A percentile compares a stretch with the other conserved stretches of the same genome.
These are phyloP conservation scores for Henricia sp. DNA, from an alignment of 53 echinoderm and acorn worm genomes.

Conservation along the genomic window DNA sequence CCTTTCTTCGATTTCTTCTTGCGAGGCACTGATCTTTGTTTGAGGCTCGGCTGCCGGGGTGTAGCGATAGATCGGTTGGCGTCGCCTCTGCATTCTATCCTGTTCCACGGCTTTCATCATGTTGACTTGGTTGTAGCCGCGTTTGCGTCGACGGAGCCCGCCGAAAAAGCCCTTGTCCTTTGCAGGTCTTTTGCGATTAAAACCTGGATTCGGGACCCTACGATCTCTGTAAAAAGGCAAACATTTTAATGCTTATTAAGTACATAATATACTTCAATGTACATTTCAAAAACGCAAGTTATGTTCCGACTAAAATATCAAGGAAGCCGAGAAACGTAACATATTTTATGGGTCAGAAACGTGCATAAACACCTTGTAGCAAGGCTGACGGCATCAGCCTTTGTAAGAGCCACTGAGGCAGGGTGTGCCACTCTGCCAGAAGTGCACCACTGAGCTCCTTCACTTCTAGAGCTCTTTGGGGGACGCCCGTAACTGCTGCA, in stretches of 20 bases:
- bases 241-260: too few relatives aligned
- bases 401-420: too few relatives aligned
- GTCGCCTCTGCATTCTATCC: conserved; percentile 77
- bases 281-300: neutral
- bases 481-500: too few relatives aligned
- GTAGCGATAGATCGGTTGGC: conserved; percentile 85
- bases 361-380: too few relatives aligned
- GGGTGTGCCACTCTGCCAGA: too few relatives aligned
- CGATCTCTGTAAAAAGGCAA: conserved; percentile 55
- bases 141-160: conserved; percentile 68
- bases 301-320: too few relatives aligned
- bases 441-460: too few relatives aligned
- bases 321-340: too few relatives aligned
- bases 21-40: conserved; percentile 10
- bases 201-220: conserved; percentile 6
- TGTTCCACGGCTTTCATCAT: conserved; percentile 88
- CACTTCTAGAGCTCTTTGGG: neutral
- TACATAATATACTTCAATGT: too few relatives aligned
- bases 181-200: conserved; percentile 46
- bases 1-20: neutral
- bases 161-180: conserved; percentile 62
- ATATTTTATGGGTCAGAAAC: too few relatives aligned
- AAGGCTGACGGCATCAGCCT: too few relatives aligned
- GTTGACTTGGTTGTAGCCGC: conserved; percentile 67
- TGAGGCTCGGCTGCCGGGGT: conserved; percentile 40